Percentiles rank a stretch among this genome's conserved stretches.
phyloP scores from a whole-genome alignment of 2,113 vertebrate species.

The Gadus macrocephalus region DNA sequence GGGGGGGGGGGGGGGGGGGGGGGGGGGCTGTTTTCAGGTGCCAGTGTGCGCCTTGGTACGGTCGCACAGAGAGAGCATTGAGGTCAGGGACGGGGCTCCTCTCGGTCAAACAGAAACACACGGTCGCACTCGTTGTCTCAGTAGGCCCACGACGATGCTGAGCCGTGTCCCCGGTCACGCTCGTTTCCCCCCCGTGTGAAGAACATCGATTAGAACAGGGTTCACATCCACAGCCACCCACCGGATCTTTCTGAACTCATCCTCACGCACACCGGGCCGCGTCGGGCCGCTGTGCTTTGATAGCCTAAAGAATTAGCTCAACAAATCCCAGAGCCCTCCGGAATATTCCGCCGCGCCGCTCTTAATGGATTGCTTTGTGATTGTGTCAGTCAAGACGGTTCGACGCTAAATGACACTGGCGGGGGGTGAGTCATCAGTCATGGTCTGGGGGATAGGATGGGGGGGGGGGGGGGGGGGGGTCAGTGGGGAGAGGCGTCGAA shows the following conservation, averaged over 20 bases:
- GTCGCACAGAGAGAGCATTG: background rate
- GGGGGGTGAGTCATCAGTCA: conserved; percentile 40
- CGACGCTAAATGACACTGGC: conserved; percentile 23
- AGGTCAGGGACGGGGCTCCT: background rate
- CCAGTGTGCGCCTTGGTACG: background rate
- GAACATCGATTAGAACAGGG: too few relatives aligned
- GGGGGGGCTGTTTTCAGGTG: conserved; percentile 15
- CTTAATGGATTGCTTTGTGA: conserved; percentile 50
- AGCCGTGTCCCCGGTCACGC: too few relatives aligned
- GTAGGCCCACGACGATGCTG: too few relatives aligned
- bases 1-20: conserved; percentile 15
- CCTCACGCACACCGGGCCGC: too few relatives aligned
- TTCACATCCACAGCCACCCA: too few relatives aligned
- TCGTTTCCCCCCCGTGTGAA: too few relatives aligned
- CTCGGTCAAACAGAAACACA: background rate
- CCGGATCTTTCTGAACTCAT: too few relatives aligned
- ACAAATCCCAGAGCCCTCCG: background rate
- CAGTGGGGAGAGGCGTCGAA: background rate
- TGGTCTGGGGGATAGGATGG: background rate
- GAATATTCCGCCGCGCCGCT: conserved; percentile 31
- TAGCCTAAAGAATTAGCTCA: too few relatives aligned
- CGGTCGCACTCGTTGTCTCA: too few relatives aligned
- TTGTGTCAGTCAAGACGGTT: conserved; percentile 42
- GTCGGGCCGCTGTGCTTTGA: too few relatives aligned
- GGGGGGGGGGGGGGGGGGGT: conserved; percentile 8